Evolutionary conservation across 2,797 vertebrate genomes (phyloP).

Genomic region (Gymnoscopelus microlampas): DNA sequence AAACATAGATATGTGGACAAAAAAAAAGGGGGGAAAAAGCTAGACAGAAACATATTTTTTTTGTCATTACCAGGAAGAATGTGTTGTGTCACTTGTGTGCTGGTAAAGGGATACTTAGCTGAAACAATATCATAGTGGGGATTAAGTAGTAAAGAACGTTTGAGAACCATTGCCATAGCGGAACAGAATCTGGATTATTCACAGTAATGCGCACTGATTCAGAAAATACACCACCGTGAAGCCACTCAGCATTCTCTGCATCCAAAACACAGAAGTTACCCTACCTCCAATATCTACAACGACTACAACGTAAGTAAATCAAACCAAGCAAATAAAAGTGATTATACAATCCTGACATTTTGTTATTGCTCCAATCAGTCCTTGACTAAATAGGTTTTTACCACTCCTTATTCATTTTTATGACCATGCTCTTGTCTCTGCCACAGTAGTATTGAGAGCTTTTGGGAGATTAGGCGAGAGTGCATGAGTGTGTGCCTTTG

Average conservation of each 20-base stretch:
- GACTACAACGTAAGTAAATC: neutral
- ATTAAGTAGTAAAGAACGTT: too few relatives aligned
- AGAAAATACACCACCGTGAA: conserved; percentile 50
- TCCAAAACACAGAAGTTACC: conserved; percentile 20
- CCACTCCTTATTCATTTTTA: neutral
- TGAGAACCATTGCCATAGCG: too few relatives aligned
- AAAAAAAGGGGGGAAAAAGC: too few relatives aligned
- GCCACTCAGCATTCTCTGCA: conserved; percentile 40
- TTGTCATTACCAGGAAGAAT: too few relatives aligned
- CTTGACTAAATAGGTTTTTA: neutral
- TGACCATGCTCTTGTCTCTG: neutral
- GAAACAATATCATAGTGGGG: too few relatives aligned
- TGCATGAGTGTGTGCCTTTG: too few relatives aligned
- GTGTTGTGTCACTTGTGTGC: too few relatives aligned
- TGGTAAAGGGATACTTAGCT: too few relatives aligned
- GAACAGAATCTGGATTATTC: neutral
- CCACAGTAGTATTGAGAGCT: conserved; percentile 5
- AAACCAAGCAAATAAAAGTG: neutral
- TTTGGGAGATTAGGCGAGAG: neutral
- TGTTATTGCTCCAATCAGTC: conserved; percentile 11
- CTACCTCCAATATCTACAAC: neutral
- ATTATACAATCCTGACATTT: neutral
- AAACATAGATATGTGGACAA: too few relatives aligned
- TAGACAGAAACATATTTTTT: too few relatives aligned
- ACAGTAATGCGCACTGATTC: conserved; percentile 41